Evolutionary conservation across 2,113 vertebrate genomes (phyloP).

Genomic region (Amazona vittata): DNA sequence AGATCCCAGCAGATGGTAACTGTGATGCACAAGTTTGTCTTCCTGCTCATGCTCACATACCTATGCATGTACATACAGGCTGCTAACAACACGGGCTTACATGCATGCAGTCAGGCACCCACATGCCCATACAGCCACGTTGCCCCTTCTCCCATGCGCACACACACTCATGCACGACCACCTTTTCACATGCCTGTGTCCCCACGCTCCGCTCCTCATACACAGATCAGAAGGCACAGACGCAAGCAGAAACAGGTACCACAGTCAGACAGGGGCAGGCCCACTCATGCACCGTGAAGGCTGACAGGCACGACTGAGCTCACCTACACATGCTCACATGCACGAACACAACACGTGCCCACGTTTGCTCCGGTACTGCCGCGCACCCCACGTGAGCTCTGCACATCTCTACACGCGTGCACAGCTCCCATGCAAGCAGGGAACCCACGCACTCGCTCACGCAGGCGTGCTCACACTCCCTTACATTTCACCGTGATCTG

Average conservation of each 20-base stretch:
- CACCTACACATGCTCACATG: not conserved
- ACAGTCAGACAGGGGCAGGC: not conserved
- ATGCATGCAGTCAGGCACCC: not conserved
- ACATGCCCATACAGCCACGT: not conserved
- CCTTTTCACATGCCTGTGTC: not conserved
- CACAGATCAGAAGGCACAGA: not conserved
- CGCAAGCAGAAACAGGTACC: not conserved
- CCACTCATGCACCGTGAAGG: not conserved
- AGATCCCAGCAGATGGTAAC: not conserved
- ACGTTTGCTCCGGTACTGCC: rapidly evolving
- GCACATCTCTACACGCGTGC: not conserved
- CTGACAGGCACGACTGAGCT: not conserved
- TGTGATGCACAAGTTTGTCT: rapidly evolving
- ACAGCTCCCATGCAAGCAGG: not conserved
- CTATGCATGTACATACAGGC: rapidly evolving
- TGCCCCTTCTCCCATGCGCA: not conserved
- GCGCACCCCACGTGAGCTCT: not conserved
- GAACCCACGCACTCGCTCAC: not conserved
- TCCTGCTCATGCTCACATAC: not conserved
- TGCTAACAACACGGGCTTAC: not conserved
- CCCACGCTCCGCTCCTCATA: not conserved
- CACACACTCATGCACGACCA: not conserved
- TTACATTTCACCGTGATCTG: slow-evolving; percentile 99
- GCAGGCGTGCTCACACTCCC: slow-evolving; percentile 30
- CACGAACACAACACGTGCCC: not conserved